A percentile compares a stretch with the other conserved stretches of the same genome.
Evolutionary conservation across 2,797 vertebrate genomes (phyloP).

Genomic region (Enteromius unitaeniatus): DNA sequence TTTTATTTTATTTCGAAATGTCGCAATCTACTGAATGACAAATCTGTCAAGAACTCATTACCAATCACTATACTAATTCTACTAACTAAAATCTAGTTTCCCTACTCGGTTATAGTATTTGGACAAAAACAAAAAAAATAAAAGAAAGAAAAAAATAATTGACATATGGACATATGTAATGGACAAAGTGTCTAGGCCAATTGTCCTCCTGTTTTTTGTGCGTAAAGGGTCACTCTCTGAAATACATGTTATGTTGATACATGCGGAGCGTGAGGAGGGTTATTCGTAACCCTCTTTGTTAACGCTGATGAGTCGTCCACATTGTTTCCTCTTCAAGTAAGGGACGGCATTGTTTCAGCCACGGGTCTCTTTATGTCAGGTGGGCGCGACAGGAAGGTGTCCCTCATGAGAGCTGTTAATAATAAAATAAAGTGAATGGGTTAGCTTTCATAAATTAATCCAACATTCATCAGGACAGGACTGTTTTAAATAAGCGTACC

Average conservation of each 20-base stretch:
- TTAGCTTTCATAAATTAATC: neutral
- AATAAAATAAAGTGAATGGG: neutral
- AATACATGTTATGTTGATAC: conserved; percentile 19
- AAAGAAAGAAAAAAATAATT: neutral
- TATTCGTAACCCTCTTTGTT: conserved; percentile 3
- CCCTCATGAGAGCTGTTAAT: conserved; percentile 72
- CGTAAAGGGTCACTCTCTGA: conserved; percentile 12
- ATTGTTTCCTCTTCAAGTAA: conserved; percentile 67
- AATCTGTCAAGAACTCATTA: neutral
- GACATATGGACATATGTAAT: neutral
- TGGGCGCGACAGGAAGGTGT: conserved; percentile 63
- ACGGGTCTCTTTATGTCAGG: conserved; percentile 58
- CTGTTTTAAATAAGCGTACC: conserved; percentile 61
- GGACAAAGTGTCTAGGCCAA: neutral
- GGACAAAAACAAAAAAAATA: neutral
- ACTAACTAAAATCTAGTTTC: neutral
- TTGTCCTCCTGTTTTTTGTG: conserved; percentile 1
- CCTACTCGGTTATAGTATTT: conserved; percentile 5
- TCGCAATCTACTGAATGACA: neutral
- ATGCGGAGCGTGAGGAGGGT: conserved; percentile 9
- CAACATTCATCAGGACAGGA: neutral
- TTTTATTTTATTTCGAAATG: neutral
- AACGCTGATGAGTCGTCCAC: conserved; percentile 9
- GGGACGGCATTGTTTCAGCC: conserved; percentile 62
- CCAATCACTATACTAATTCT: neutral